phyloP scores from a whole-genome alignment of 2,797 vertebrate species.

The Anguilla anguilla region DNA sequence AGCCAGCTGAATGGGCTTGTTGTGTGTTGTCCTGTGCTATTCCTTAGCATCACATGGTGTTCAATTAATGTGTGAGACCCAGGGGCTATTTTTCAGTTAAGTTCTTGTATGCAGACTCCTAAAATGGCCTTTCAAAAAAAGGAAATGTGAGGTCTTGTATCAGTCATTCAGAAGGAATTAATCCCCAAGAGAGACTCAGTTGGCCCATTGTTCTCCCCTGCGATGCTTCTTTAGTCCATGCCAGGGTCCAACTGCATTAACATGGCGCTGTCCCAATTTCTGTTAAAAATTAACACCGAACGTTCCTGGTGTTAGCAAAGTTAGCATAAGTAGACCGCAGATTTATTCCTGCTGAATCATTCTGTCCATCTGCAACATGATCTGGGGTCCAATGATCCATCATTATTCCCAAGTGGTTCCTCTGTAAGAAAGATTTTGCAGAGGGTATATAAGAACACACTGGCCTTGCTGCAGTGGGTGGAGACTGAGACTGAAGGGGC shows the following conservation, averaged over 20 bases:
- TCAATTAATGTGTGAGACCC: neutral
- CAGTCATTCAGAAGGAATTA: neutral
- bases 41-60: neutral
- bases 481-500: neutral
- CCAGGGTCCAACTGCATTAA: neutral
- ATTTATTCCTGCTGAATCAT: neutral
- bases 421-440: neutral
- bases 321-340: neutral
- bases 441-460: neutral
- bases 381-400: neutral
- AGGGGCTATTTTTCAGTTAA: neutral
- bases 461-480: slow-evolving; percentile 1
- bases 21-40: neutral
- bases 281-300: neutral
- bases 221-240: neutral
- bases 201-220: neutral
- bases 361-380: neutral
- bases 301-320: neutral
- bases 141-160: neutral
- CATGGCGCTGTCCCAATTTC: neutral
- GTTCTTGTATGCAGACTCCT: neutral
- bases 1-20: neutral
- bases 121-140: neutral
- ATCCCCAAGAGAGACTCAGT: neutral
- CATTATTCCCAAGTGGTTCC: neutral